These are phyloP conservation scores for Paracentrotus lividus DNA, from an alignment of 53 echinoderm and acorn worm species.

Conservation along the genomic window DNA sequence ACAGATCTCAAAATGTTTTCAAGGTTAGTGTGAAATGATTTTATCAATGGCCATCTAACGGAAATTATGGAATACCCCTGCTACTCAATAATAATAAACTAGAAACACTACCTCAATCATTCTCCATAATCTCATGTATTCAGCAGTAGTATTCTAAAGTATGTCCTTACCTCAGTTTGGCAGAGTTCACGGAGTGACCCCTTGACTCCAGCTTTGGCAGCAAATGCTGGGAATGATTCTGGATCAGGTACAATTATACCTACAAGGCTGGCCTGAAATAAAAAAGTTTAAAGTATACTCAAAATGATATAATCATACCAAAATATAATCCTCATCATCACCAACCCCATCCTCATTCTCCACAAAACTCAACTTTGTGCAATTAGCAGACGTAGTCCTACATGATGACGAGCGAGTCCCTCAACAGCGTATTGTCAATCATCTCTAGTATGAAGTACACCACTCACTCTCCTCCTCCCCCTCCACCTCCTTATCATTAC, in stretches of 20 bases:
- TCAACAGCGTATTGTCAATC: too few relatives aligned
- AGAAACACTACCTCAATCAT: too few relatives aligned
- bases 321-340: neutral
- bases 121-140: neutral
- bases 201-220: constrained; percentile 57
- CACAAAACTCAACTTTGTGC: constrained; percentile 73
- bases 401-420: too few relatives aligned
- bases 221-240: constrained; percentile 76
- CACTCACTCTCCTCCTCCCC: too few relatives aligned
- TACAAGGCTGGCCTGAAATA: constrained; percentile 77
- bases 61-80: too few relatives aligned
- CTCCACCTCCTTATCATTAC: too few relatives aligned
- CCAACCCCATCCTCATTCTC: neutral
- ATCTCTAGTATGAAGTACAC: too few relatives aligned
- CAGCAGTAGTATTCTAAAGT: neutral
- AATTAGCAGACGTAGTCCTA: constrained; percentile 92
- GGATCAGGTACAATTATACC: constrained; percentile 88
- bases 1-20: too few relatives aligned
- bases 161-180: constrained; percentile 73
- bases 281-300: too few relatives aligned
- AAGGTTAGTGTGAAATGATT: too few relatives aligned
- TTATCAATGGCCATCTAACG: too few relatives aligned
- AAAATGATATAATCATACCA: neutral
- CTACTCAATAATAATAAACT: too few relatives aligned
- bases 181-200: constrained; percentile 82